Evolutionary conservation across 2,888 invertebrate genomes (phyloP).

Genomic region (Patella ulyssiponensis): DNA sequence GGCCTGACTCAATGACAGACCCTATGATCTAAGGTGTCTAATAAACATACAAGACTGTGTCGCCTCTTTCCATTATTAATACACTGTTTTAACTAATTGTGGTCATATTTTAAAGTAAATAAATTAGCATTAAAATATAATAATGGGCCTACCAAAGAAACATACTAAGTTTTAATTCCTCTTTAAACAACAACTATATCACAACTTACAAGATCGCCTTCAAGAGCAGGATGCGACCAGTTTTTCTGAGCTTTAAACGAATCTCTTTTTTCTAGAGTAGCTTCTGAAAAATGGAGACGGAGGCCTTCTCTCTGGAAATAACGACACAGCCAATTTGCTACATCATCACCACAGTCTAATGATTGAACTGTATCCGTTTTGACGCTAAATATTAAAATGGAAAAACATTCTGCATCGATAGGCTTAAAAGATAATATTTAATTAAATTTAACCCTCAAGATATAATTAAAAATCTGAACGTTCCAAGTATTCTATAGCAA

Average conservation of each 20-base stretch:
- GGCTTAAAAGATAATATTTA: too few species aligned
- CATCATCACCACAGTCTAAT: constrained; percentile 61
- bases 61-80: neutral
- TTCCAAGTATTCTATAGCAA: too few species aligned
- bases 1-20: too few species aligned
- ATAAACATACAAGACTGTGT: too few species aligned
- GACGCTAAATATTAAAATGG: constrained; percentile 35
- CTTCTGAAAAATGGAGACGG: constrained; percentile 52
- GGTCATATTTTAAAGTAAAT: neutral
- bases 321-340: constrained; percentile 55
- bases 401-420: too few species aligned
- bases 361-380: constrained; percentile 49
- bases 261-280: constrained; percentile 49
- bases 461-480: too few species aligned
- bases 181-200: neutral
- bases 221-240: constrained; percentile 48
- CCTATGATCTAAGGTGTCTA: too few species aligned
- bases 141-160: too few species aligned
- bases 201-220: constrained; percentile 43
- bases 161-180: too few species aligned
- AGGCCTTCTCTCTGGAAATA: constrained; percentile 53
- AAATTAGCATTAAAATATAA: too few species aligned
- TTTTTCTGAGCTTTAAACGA: constrained; percentile 46
- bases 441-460: too few species aligned
- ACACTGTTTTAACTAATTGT: neutral